A percentile compares a stretch with the other conserved stretches of the same genome.
These are phyloP conservation scores for Prionace glauca DNA, from an alignment of 2,797 vertebrate species.

Conservation along the genomic window DNA sequence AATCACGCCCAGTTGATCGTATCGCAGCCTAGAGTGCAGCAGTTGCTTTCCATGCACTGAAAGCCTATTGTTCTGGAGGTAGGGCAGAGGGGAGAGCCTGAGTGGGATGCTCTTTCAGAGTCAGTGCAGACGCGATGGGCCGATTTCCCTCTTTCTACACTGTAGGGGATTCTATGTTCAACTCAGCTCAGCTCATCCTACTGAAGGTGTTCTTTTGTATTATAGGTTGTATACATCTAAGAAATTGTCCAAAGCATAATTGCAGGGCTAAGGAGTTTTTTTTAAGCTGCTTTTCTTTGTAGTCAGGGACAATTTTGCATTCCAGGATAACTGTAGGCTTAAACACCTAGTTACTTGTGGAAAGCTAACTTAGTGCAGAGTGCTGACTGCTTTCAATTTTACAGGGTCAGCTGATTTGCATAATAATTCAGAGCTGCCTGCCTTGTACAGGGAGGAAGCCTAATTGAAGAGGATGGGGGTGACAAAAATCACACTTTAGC, in stretches of 20 bases:
- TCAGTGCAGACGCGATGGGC: too few species aligned
- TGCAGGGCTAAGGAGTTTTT: not conserved
- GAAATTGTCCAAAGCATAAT: not conserved
- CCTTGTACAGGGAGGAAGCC: not conserved
- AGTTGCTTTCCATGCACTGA: too few species aligned
- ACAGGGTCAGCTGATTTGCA: not conserved
- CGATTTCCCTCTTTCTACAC: too few species aligned
- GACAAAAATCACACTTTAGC: not conserved
- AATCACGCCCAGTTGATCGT: too few species aligned
- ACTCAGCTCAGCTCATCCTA: too few species aligned
- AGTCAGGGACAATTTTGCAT: not conserved
- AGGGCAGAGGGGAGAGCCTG: too few species aligned
- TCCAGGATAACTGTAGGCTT: not conserved
- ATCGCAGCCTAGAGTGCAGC: too few species aligned
- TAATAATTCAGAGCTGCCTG: constrained; percentile 18
- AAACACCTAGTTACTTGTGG: not conserved
- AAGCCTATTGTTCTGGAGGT: too few species aligned
- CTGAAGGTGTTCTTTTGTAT: not conserved
- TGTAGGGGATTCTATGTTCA: too few species aligned
- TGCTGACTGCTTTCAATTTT: constrained; percentile 3
- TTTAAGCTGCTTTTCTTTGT: not conserved
- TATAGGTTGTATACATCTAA: not conserved
- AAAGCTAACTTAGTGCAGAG: not conserved
- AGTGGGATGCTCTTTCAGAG: too few species aligned
- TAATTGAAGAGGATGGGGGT: not conserved